Base-by-base conservation (phyloP, 2,888 invertebrate species). In the Papilio gigon region DNA sequence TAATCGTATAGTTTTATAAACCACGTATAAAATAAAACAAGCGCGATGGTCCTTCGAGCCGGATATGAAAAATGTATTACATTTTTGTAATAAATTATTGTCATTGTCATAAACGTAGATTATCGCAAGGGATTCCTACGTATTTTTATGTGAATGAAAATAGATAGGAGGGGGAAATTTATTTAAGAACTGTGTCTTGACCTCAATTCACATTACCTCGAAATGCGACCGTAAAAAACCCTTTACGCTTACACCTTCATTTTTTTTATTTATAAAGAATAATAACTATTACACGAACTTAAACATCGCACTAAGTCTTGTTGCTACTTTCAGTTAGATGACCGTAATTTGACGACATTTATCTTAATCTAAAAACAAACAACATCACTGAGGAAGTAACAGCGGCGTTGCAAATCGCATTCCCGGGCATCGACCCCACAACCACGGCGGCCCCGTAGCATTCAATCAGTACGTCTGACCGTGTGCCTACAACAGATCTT, bases 161-260 rank as follows among this genome's bases (percentile, higher is more conserved):
- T 67, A 67, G 60, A 61, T 67, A 61, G 50, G 60, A 67, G 61
- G 60, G 67, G 47, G 40, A 61, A 47, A 17, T 58, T 35, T 60
- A 60, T 67, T 62, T 61, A 53, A 25, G 47, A 17, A 67, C 30
- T 53, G 12, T 27, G 40, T 67, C 67, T 67, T 61, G 67, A 61
- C 61, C 61, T 61, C 53, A 53, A 61, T 61, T 61, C 30, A 14
- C 11, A 61, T 53, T 53, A 61, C 67, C 67, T 67, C 53, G 67
- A 67, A 50, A 67, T 42, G 22, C 30, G 50, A 61, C 30, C 53
- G 40, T 60, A 67, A 61, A 61, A 60, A 60, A 67, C 37, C 50
- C 50, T 53, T 61, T 50, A 35, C 22, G 37, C 12, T 14, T 25
- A n/a, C 12, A 37, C 22, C 20, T 14, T 25, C 17, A 8, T 25